Base-by-base conservation (phyloP, 2,888 invertebrate species). In the Sinopyrophorus schimmeli region DNA sequence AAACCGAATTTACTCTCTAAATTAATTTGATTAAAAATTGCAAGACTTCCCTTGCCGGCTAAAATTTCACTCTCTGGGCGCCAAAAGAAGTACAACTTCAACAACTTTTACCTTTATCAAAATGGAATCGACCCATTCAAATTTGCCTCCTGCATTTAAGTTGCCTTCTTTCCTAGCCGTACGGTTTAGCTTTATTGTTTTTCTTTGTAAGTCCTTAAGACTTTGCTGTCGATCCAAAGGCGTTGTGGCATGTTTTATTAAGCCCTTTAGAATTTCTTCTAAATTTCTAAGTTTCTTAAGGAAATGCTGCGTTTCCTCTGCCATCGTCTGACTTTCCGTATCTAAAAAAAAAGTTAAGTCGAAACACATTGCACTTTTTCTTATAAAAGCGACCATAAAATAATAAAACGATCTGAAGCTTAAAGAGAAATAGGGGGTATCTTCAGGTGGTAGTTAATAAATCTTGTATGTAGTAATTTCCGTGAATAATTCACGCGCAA, bases 91-190 rank as follows among this genome's bases (percentile, higher is more conserved):
- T n/a, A n/a, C n/a, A n/a, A n/a, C n/a, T n/a, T n/a, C n/a, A n/a
- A n/a, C n/a, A n/a, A 20, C 3, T 3, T 18, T 7, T 70, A 83
- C 83, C 77, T 90, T 90, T 0, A 94, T 87, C 38, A 95, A 79
- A 57, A 89, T 75, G 7, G 92, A 92, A 73, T 95, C 92, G 9
- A 93, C 83, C 91, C 93, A 95, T 75, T 93, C 92, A 67, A 94
- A 95, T 71, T 87, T 89, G 3, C 94, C 94, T n/a, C 90, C 90
- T 0, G 85, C 84, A 60, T 86, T 89, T 2, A 89, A 74, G 5
- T 84, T 81, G 18, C 80, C 78, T 3, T 81, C 79, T 28, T 76
- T 74, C 28, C 73, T 68, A 0, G 82, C 76, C 61, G 75, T 74
- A 0, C 55, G 55, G 34, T 70, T 63, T 20, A 70, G 54, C 42